These are phyloP conservation scores for Listronotus bonariensis DNA, from an alignment of 1,140 invertebrate species.

Conservation along the genomic window DNA sequence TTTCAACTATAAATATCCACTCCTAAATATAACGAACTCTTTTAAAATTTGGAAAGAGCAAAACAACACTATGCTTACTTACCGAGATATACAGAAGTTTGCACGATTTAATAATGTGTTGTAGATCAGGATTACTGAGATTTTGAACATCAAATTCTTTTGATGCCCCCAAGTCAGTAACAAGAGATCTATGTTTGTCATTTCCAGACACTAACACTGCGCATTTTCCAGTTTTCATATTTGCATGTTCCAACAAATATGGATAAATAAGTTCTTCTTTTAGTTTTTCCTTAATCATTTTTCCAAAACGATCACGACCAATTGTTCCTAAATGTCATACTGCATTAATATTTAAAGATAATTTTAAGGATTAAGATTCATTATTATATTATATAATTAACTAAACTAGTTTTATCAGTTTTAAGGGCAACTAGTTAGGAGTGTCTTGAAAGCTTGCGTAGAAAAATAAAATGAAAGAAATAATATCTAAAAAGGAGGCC, in stretches of 20 bases:
- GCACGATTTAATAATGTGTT: slow-evolving; percentile 38
- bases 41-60: too few species aligned
- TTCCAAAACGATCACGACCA: slow-evolving; percentile 54
- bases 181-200: slow-evolving; percentile 63
- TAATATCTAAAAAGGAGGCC: too few species aligned
- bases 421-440: too few species aligned
- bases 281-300: slow-evolving; percentile 25
- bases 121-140: slow-evolving; percentile 44
- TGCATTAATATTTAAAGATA: too few species aligned
- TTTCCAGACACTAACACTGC: slow-evolving; percentile 62
- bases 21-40: too few species aligned
- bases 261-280: slow-evolving; percentile 42
- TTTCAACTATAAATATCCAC: too few species aligned
- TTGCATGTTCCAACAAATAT: slow-evolving; percentile 55
- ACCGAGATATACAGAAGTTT: slow-evolving; percentile 38
- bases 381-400: too few species aligned
- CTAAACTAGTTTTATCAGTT: too few species aligned
- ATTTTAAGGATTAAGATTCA: too few species aligned
- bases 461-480: too few species aligned
- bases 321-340: slow-evolving; percentile 57
- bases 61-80: too few species aligned
- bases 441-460: too few species aligned
- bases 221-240: slow-evolving; percentile 68
- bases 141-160: slow-evolving; percentile 57
- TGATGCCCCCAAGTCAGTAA: slow-evolving; percentile 66